phyloP scores from a whole-genome alignment of 2,113 vertebrate species.

The Dendrocopos noguchii region DNA sequence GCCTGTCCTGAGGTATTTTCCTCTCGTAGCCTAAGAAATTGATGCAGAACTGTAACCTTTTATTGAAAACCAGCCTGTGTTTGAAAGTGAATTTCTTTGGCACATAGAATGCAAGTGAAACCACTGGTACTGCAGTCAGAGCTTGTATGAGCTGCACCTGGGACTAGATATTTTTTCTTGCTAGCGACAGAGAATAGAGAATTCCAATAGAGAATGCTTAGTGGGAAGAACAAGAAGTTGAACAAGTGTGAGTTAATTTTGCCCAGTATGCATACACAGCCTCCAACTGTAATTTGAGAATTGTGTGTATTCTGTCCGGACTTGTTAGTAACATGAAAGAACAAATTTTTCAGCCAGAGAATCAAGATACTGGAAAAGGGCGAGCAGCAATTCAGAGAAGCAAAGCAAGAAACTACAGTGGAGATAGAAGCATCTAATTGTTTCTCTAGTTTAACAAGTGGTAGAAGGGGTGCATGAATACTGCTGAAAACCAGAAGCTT shows the following conservation, averaged over 20 bases:
- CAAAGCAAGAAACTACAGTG: background rate
- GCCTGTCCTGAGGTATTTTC: background rate
- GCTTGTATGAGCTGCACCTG: background rate
- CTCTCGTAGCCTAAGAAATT: background rate
- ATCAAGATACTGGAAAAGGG: background rate
- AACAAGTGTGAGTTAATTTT: background rate
- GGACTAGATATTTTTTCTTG: background rate
- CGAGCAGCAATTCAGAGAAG: background rate
- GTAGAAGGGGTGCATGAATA: background rate
- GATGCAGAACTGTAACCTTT: background rate
- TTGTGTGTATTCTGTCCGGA: background rate
- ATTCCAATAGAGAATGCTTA: background rate
- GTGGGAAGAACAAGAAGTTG: background rate
- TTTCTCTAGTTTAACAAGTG: background rate
- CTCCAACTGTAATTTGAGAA: background rate
- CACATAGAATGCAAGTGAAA: background rate
- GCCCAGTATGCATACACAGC: background rate
- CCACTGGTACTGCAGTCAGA: background rate
- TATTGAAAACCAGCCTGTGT: background rate
- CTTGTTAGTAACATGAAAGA: background rate
- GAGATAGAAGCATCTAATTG: background rate
- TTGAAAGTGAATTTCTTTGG: background rate
- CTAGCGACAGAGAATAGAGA: no score
- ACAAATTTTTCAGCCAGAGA: background rate
- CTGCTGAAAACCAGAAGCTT: background rate